Percentiles rank a stretch among this genome's conserved stretches.
Conservation (phyloP, 2,113 vertebrate species). For the Peromyscus leucopus region DNA sequence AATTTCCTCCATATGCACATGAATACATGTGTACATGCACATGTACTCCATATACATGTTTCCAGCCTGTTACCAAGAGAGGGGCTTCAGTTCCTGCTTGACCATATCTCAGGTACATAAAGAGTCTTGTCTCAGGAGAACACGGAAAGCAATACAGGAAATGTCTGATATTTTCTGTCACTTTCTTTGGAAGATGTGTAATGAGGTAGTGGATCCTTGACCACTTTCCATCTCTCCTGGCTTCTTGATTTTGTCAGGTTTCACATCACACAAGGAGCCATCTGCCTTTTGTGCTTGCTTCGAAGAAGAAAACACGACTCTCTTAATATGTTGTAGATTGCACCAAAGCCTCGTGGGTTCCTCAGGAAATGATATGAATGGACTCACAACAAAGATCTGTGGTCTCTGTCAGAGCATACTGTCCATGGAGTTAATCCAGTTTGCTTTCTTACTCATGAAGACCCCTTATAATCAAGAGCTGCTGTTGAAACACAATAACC, state of each 20-base stretch:
- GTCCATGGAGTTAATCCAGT: not conserved
- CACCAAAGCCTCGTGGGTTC: not conserved
- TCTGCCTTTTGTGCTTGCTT: conserved; percentile 40
- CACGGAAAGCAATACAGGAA: not conserved
- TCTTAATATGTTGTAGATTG: not conserved
- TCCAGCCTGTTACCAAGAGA: not conserved
- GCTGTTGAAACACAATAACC: not conserved
- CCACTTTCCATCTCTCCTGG: conserved; percentile 22
- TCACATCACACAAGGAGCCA: not conserved
- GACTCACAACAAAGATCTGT: not conserved
- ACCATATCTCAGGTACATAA: not conserved
- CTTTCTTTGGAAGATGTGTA: conserved; percentile 51
- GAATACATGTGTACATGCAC: not conserved
- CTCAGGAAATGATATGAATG: not conserved
- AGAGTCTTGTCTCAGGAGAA: not conserved
- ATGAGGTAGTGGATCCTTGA: not conserved
- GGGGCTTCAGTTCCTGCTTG: not conserved
- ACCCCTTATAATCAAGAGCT: not conserved
- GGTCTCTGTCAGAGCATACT: not conserved
- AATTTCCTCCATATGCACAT: not conserved
- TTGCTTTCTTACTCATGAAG: not conserved
- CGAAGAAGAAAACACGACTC: conserved; percentile 16
- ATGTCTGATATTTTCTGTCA: conserved; percentile 16
- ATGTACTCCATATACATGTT: not conserved
- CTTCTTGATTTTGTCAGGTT: conserved; percentile 44